Base-by-base conservation (phyloP, 2,797 vertebrate species). In the Nothura maculosa region DNA sequence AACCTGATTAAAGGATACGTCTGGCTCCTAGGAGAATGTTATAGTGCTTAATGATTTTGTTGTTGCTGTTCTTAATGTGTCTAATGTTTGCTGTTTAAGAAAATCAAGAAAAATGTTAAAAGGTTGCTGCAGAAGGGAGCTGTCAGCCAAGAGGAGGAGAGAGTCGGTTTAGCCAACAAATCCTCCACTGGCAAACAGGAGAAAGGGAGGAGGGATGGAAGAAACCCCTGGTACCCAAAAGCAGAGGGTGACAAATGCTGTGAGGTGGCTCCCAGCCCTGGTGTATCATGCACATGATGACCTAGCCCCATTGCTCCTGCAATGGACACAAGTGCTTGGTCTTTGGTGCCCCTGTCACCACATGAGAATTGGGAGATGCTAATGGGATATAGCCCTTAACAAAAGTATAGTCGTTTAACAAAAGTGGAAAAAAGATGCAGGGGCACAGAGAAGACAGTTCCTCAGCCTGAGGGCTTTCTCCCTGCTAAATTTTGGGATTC, bases 101-200 rank as follows among this genome's bases (percentile, higher is more conserved):
- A 97, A 97, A 98, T 97, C 93, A 96, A 97, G 97, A 97, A 95
- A 96, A 97, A 98, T 98, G 97, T 96, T 95, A 96, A 97, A 97
- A 96, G 96, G 96, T 95, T 96, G 79, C 90, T 97, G 60, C 78
- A 94, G 78, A 92, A 88, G 91, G 92, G 90, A 95, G 55, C 43
- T 94, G 83, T 74, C 75, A 74, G 78, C 77, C 38, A 75, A 77
- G 30, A 90, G 66, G 69, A 91, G 68, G 69, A 94, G 58, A 69
- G 27, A 85, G 40, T 17, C 63, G 54, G 16, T 81, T 57, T 50
- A 91, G 54, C 72, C 87, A 81, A 78, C 74, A 79, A 80, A 79
- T 74, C 75, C 60, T 90, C 66, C 30, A 12, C 43, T 45, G 54
- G 42, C 40, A 87, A 89, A 73, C 2, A 63, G 48, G 15, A 70